Evolutionary conservation across 2,797 vertebrate genomes (phyloP).

Genomic region (Vireo griseus): DNA sequence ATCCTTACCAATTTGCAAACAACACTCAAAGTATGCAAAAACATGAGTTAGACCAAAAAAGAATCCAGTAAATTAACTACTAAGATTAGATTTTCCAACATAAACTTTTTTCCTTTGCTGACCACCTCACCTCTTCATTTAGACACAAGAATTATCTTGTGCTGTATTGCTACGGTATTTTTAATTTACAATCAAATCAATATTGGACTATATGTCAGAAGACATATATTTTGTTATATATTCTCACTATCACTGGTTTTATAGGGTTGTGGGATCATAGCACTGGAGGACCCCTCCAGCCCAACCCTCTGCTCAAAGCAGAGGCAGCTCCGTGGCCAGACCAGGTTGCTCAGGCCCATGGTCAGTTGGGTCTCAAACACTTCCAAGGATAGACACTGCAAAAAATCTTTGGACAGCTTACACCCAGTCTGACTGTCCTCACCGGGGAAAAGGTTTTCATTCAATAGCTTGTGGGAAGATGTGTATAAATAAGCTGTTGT

Average conservation of each 20-base stretch:
- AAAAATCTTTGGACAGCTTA: not conserved
- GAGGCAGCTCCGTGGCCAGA: not conserved
- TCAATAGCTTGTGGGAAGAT: not conserved
- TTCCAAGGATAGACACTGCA: not conserved
- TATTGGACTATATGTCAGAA: not conserved
- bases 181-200: not conserved
- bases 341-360: not conserved
- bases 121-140: not conserved
- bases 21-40: not conserved
- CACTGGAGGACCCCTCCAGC: not conserved
- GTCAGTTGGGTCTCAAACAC: fast-evolving
- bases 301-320: not conserved
- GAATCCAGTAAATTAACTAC: not conserved
- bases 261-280: not conserved
- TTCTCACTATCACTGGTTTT: not conserved
- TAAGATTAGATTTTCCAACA: not conserved
- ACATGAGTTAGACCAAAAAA: not conserved
- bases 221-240: not conserved
- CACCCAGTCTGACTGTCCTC: not conserved
- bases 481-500: not conserved
- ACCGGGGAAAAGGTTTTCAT: not conserved
- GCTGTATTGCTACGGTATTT: not conserved
- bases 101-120: fast-evolving
- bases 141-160: not conserved
- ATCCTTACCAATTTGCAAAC: not conserved